These are phyloP conservation scores for Formica aserva DNA, from an alignment of 2,888 invertebrate species.

Conservation along the genomic window DNA sequence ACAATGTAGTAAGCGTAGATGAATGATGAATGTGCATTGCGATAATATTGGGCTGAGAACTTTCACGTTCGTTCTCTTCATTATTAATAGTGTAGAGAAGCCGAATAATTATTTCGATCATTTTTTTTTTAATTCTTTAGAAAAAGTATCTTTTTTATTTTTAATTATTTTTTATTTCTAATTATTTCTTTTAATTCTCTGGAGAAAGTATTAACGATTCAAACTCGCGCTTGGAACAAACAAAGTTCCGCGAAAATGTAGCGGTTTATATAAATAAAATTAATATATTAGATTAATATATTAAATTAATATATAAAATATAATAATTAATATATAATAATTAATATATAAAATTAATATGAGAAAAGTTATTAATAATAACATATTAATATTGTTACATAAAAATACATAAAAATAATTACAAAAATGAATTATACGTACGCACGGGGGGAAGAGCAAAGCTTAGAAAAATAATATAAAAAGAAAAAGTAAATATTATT, in stretches of 20 bases:
- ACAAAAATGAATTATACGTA: no score
- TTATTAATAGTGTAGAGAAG: background rate
- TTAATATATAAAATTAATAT: no score
- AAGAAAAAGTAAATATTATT: background rate
- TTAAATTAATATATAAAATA: no score
- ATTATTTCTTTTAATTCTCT: no score
- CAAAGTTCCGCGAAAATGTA: background rate
- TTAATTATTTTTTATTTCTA: no score
- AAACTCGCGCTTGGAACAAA: background rate
- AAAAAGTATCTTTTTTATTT: background rate
- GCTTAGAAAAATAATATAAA: no score
- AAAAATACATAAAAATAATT: background rate
- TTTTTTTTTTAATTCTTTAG: no score
- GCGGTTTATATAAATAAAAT: background rate
- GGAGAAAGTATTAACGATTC: background rate
- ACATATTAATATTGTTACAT: no score
- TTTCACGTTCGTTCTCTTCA: background rate
- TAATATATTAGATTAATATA: no score
- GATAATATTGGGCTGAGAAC: background rate
- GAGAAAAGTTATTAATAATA: no score
- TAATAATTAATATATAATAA: no score
- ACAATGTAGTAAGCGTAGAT: constrained; percentile 11
- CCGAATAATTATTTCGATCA: background rate
- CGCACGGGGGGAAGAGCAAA: no score
- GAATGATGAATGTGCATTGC: constrained; percentile 30